Percentiles rank a stretch among this genome's conserved stretches.
phyloP scores from a whole-genome alignment of 2,113 vertebrate species.

The Halcyon malimbica region DNA sequence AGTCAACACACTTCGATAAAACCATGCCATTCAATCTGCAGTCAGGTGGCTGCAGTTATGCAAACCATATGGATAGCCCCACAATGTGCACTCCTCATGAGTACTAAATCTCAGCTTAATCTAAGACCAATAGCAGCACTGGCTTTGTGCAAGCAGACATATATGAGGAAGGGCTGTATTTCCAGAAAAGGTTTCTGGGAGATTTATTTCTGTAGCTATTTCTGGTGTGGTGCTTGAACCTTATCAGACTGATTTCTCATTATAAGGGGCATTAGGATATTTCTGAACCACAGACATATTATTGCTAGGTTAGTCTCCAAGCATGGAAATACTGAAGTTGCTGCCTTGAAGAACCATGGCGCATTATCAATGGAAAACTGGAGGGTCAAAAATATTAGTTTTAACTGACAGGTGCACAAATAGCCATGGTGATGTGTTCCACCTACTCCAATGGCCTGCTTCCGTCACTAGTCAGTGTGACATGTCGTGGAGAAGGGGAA shows the following conservation, averaged over 20 bases:
- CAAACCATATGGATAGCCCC: background rate
- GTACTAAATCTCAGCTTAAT: background rate
- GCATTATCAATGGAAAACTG: background rate
- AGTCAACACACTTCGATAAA: background rate
- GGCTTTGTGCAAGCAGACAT: rapidly evolving
- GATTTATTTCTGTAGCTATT: background rate
- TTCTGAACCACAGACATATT: background rate
- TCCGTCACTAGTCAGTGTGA: background rate
- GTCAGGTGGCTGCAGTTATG: background rate
- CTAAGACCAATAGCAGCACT: background rate
- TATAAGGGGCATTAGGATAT: background rate
- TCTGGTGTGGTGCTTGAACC: background rate
- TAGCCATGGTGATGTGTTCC: background rate
- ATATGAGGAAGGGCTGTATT: background rate
- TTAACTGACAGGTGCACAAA: background rate
- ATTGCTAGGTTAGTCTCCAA: background rate
- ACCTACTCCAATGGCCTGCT: background rate
- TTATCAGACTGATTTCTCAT: background rate
- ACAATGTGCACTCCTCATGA: background rate
- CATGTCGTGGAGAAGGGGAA: background rate
- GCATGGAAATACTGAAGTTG: background rate
- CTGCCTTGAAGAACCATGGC: background rate
- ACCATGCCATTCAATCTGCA: background rate
- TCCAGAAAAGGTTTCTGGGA: background rate
- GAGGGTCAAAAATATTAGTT: background rate